Conservation (phyloP, 2,113 vertebrate genomes). For the Neodontobutis hainanensis region DNA sequence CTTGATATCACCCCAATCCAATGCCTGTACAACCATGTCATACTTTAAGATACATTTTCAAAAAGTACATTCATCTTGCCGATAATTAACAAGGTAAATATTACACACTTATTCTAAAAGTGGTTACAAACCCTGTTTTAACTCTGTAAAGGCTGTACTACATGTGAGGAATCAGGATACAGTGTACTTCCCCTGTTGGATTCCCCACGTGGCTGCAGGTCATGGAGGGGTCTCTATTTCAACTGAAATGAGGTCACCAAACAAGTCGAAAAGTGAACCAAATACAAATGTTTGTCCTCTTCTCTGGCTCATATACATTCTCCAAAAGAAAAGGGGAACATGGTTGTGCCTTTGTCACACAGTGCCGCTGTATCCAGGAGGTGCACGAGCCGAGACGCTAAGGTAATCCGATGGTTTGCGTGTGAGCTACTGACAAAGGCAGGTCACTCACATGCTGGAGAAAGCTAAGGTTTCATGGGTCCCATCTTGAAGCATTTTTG, state of each 20-base stretch:
- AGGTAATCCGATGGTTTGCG: slow-evolving; percentile 12
- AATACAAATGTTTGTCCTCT: slow-evolving; percentile 58
- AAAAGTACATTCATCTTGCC: too few species aligned
- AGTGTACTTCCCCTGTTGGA: slow-evolving; percentile 50
- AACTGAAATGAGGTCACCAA: slow-evolving; percentile 69
- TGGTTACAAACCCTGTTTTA: background rate
- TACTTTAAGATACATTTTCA: too few species aligned
- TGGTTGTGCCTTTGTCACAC: slow-evolving; percentile 17
- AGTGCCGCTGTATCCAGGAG: slow-evolving; percentile 2
- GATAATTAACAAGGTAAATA: background rate
- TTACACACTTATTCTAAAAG: background rate
- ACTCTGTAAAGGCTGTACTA: slow-evolving; percentile 1
- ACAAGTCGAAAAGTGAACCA: slow-evolving; percentile 56
- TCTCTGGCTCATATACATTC: slow-evolving; percentile 20
- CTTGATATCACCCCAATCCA: too few species aligned
- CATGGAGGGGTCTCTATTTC: slow-evolving; percentile 69
- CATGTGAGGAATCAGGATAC: slow-evolving; percentile 45
- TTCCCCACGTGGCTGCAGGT: slow-evolving; percentile 65
- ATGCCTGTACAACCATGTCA: too few species aligned
- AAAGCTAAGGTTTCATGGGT: slow-evolving; percentile 45
- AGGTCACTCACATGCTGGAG: slow-evolving; percentile 13
- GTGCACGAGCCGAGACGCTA: background rate
- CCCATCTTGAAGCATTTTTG: slow-evolving; percentile 56
- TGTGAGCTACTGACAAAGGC: slow-evolving; percentile 28
- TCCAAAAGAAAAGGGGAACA: slow-evolving; percentile 14